Evolutionary conservation across 1,140 invertebrate genomes (phyloP).

Genomic region (Stenopsyche tienmushanensis): DNA sequence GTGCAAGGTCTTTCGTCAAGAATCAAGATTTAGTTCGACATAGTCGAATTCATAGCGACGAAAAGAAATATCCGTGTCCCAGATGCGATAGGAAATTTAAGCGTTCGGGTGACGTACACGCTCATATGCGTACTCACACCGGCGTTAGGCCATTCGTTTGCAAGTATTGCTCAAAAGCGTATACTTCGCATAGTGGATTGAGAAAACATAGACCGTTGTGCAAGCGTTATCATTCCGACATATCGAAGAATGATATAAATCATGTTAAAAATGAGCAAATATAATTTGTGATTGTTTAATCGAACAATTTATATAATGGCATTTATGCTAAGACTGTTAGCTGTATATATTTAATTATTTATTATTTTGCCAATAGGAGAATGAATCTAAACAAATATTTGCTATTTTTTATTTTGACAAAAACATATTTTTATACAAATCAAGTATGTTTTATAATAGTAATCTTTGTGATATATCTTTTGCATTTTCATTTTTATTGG

Average conservation of each 20-base stretch:
- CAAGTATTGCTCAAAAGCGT: constrained; percentile 57
- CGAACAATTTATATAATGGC: background rate
- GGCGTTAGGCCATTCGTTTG: constrained; percentile 79
- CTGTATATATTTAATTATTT: too few species aligned
- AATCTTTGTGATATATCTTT: constrained; percentile 65
- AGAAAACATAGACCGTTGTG: constrained; percentile 42
- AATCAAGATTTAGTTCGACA: constrained; percentile 44
- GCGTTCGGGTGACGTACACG: constrained; percentile 58
- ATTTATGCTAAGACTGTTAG: too few species aligned
- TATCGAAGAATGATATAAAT: too few species aligned
- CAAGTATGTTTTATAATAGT: background rate
- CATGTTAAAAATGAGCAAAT: background rate
- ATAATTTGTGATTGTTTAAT: background rate
- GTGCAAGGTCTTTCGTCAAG: constrained; percentile 44
- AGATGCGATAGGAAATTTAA: constrained; percentile 66
- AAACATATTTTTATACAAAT: background rate
- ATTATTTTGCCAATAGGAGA: too few species aligned
- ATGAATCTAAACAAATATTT: too few species aligned
- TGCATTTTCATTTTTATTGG: constrained; percentile 89
- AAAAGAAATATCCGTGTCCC: constrained; percentile 45
- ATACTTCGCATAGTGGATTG: constrained; percentile 45
- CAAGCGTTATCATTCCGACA: too few species aligned
- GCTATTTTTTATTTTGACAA: too few species aligned
- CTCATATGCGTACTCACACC: constrained; percentile 85
- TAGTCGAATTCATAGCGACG: constrained; percentile 45